phyloP scores from a whole-genome alignment of 2,888 invertebrate genomes.

The Silvanus unidentatus region DNA sequence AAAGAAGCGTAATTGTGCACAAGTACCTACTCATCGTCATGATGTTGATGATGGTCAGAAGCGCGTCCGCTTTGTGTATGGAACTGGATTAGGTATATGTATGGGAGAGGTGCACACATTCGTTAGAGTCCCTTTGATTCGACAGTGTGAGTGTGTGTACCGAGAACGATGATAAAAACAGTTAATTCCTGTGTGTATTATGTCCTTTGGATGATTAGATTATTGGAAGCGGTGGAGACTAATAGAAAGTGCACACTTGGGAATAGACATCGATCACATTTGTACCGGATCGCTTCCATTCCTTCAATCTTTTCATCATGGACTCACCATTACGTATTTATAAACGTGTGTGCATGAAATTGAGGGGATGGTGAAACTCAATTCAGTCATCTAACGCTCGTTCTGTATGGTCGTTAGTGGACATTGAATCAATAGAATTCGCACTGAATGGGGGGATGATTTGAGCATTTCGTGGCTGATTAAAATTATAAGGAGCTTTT shows the following conservation, averaged over 20 bases:
- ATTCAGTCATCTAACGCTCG: too few relatives aligned
- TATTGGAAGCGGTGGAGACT: conserved; percentile 32
- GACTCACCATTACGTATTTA: not conserved
- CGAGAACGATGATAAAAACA: conserved; percentile 6
- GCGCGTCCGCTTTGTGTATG: too few relatives aligned
- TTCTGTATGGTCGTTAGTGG: too few relatives aligned
- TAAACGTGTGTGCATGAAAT: not conserved
- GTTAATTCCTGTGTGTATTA: conserved; percentile 14
- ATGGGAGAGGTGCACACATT: too few relatives aligned
- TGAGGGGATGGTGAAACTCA: not conserved
- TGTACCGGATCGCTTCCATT: conserved; percentile 20
- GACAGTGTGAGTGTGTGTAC: conserved; percentile 5
- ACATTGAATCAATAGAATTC: too few relatives aligned
- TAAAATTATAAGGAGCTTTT: too few relatives aligned
- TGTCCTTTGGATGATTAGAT: conserved; percentile 29
- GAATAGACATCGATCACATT: conserved; percentile 30
- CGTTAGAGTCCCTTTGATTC: conserved; percentile 12
- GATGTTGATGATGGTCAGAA: too few relatives aligned
- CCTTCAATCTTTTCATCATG: conserved; percentile 2
- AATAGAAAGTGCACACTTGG: conserved; percentile 36
- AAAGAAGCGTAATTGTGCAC: too few relatives aligned
- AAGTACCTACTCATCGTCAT: too few relatives aligned
- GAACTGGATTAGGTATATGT: too few relatives aligned
- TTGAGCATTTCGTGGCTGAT: too few relatives aligned
- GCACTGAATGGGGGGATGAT: too few relatives aligned